phyloP scores from a whole-genome alignment of 2,888 invertebrate genomes.

The Eucera pruinosa region DNA sequence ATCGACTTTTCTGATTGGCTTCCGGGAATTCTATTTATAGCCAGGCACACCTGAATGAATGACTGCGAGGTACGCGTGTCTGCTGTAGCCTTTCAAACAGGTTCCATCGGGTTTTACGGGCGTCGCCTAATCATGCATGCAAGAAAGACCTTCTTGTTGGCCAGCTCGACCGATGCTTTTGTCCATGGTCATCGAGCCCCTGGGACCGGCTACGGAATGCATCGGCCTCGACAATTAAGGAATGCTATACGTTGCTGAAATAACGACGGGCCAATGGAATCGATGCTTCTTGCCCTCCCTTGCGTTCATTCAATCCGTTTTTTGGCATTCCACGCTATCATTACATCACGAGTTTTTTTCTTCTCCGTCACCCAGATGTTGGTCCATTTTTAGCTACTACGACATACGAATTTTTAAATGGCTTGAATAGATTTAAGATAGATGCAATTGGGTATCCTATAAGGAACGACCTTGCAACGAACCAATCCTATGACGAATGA shows the following conservation, averaged over 20 bases:
- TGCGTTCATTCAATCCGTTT: background rate
- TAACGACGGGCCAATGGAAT: slow-evolving; percentile 8
- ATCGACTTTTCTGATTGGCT: slow-evolving; percentile 74
- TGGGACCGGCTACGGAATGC: slow-evolving; percentile 11
- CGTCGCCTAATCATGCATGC: slow-evolving; percentile 66
- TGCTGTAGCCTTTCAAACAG: slow-evolving; percentile 62
- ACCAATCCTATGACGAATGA: too few species aligned
- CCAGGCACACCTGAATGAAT: slow-evolving; percentile 69
- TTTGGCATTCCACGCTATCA: fast-evolving
- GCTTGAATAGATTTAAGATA: too few species aligned
- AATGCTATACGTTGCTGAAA: slow-evolving; percentile 2
- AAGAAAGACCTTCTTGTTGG: slow-evolving; percentile 48
- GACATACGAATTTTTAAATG: too few species aligned
- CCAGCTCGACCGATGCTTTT: slow-evolving; percentile 37
- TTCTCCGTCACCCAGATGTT: background rate
- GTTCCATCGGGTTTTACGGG: slow-evolving; percentile 60
- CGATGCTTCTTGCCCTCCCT: background rate
- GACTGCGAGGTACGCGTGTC: slow-evolving; percentile 55
- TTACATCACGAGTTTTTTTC: background rate
- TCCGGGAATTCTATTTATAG: slow-evolving; percentile 82
- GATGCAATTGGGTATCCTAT: too few species aligned
- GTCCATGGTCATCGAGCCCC: slow-evolving; percentile 53
- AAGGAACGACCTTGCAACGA: too few species aligned
- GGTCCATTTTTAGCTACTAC: too few species aligned
- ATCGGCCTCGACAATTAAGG: slow-evolving; percentile 20